Evolutionary conservation across 2,888 invertebrate genomes (phyloP), one percentile per base, ranked within the genome.

Genomic region (Odontocerum albicorne): DNA sequence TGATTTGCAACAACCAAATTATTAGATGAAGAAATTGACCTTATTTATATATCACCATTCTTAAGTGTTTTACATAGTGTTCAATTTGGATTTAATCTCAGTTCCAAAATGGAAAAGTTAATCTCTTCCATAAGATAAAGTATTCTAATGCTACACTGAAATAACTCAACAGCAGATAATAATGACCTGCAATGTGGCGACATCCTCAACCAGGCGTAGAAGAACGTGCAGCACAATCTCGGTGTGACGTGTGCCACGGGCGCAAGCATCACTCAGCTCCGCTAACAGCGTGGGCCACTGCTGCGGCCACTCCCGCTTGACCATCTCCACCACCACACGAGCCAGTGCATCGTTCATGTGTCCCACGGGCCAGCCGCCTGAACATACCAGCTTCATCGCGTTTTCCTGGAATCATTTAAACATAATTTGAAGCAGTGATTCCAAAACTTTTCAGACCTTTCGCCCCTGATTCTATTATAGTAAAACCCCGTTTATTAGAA

Each of bases 231-330:
- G 74, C 3, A 96, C 95, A 49, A 96, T 80, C 71, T 96, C 94
- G 8, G 93, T 93, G 68, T 94, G 95, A 44, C 86, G 83, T 66
- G 92, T 92, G 8, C 96, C 95, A 63, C 85, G 81, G 8, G 84
- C 79, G 68, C 92, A 92, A 1, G 92, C 87, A 64, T 87, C 85
- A 55, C 90, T 89, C 1, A 96, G 77, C 69, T 96, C 95, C 0
- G 83, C 77, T 21, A 96, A 71, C 22, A 97, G 71, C 0, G 90
- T 85, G 0, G 93, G 90, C 96, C 96, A 97, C 62, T 96, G 92
- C 68, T 96, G 96, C 0, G 97, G 97, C 97, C 96, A 97, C 70
- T 96, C 96, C 7, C 96, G 80, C 68, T 96, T 96, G 49, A 94
- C 90, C 87, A 97, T 94, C 75, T 97, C 96, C 0, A 97, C 96